Evolutionary conservation across 2,113 vertebrate genomes (phyloP).

Genomic region (Chloropsis hardwickii): DNA sequence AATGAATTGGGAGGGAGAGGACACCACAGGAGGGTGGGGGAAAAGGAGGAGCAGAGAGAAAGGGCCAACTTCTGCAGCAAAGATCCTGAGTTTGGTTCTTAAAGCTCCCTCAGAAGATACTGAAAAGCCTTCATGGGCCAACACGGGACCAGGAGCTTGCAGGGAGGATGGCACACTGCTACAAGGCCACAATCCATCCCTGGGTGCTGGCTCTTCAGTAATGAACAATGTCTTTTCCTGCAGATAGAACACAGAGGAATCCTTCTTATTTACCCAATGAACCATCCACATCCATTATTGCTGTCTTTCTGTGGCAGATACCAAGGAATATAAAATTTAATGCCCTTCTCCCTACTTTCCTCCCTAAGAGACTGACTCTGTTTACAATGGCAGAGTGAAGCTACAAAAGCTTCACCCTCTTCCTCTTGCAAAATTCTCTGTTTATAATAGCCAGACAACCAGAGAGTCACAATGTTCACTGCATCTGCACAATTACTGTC

Average conservation of each 20-base stretch:
- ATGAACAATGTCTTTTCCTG: not conserved
- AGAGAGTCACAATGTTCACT: not conserved
- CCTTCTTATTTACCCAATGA: not conserved
- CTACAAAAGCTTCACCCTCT: not conserved
- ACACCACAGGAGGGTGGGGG: not conserved
- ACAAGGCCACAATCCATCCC: not conserved
- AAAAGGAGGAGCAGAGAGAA: not conserved
- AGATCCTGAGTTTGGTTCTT: not conserved
- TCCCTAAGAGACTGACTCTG: not conserved
- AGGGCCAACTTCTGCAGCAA: not conserved
- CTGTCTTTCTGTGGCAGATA: not conserved
- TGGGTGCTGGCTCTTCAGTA: not conserved
- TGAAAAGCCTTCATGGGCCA: not conserved
- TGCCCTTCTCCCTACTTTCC: not conserved
- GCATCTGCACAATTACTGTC: not conserved
- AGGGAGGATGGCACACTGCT: not conserved
- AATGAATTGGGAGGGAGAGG: constrained; percentile 7
- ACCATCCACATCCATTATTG: not conserved
- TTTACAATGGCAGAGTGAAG: not conserved
- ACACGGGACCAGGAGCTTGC: accelerated
- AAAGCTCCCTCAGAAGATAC: not conserved
- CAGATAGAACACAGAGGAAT: not conserved
- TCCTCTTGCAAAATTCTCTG: not conserved
- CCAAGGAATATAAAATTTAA: not conserved
- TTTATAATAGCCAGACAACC: not conserved